These are phyloP conservation scores for Stenodera caucasica DNA, from an alignment of 2,888 invertebrate species.

Conservation along the genomic window DNA sequence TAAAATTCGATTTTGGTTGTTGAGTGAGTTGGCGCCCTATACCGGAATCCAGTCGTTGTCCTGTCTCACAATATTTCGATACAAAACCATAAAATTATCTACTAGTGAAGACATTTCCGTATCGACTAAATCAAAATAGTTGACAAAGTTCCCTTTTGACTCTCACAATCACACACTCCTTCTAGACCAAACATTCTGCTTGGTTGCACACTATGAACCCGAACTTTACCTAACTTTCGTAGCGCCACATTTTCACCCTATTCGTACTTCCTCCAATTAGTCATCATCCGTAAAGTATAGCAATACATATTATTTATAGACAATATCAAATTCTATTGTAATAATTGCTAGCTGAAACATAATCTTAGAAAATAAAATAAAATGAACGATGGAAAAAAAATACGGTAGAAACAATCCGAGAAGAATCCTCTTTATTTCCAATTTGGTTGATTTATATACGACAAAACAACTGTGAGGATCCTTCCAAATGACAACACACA, in stretches of 20 bases:
- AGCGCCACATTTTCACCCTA: constrained; percentile 35
- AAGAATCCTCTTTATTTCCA: constrained; percentile 4
- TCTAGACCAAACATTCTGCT: constrained; percentile 51
- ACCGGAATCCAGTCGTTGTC: constrained; percentile 37
- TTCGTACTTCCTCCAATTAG: constrained; percentile 35
- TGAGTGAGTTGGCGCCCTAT: constrained; percentile 32
- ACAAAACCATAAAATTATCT: constrained; percentile 49
- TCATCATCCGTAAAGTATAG: constrained; percentile 22
- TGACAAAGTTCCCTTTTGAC: constrained; percentile 41
- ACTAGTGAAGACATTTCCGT: constrained; percentile 49
- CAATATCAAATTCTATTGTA: neutral
- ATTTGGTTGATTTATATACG: constrained; percentile 6
- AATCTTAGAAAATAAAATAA: neutral
- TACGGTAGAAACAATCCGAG: neutral
- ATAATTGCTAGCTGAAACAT: neutral
- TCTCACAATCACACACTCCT: constrained; percentile 43
- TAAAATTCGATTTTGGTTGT: constrained; percentile 30
- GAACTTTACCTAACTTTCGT: constrained; percentile 50
- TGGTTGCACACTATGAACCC: constrained; percentile 47
- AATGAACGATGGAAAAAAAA: neutral
- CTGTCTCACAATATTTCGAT: constrained; percentile 36
- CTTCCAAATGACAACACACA: constrained; percentile 9
- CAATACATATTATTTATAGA: neutral
- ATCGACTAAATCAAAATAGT: constrained; percentile 51
- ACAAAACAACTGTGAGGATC: constrained; percentile 1